Percentiles rank a stretch among this genome's conserved stretches.
Conservation (phyloP, 2,888 invertebrate genomes). For the Drosophila imparisetae region DNA sequence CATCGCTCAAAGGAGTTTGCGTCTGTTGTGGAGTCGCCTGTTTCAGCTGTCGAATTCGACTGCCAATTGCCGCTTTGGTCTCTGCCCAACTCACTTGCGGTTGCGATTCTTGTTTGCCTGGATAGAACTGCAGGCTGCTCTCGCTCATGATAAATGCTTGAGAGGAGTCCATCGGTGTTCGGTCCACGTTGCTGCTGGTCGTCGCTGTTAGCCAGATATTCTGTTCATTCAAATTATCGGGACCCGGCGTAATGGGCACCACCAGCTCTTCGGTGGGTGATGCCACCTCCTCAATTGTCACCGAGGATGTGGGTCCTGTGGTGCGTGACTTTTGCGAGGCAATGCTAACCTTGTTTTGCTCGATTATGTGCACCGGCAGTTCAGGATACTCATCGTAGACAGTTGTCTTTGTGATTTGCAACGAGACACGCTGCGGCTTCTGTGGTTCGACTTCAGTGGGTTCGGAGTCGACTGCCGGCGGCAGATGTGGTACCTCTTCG, state of each 20-base stretch:
- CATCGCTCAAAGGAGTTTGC: conserved; percentile 86
- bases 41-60: conserved; percentile 86
- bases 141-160: conserved; percentile 79
- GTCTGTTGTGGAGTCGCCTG: conserved; percentile 84
- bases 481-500: conserved; percentile 56
- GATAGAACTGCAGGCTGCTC: conserved; percentile 79
- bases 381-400: conserved; percentile 78
- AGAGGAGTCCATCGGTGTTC: conserved; percentile 64
- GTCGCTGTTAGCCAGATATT: conserved; percentile 78
- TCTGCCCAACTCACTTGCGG: conserved; percentile 85
- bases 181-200: conserved; percentile 36
- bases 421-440: conserved; percentile 68
- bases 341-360: conserved; percentile 79
- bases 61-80: conserved; percentile 86
- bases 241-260: conserved; percentile 85
- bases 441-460: conserved; percentile 6
- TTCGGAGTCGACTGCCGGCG: conserved; percentile 39
- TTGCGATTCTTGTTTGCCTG: conserved; percentile 62
- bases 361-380: conserved; percentile 68
- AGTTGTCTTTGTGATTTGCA: conserved; percentile 81
- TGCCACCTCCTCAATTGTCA: conserved; percentile 86
- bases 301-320: conserved; percentile 84
- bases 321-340: conserved; percentile 68
- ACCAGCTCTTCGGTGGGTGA: conserved; percentile 85
- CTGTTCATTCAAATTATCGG: conserved; percentile 79